A percentile compares a stretch with the other conserved stretches of the same genome.
phyloP scores from a whole-genome alignment of 2,888 invertebrate genomes.

The Oscheius sp. region DNA sequence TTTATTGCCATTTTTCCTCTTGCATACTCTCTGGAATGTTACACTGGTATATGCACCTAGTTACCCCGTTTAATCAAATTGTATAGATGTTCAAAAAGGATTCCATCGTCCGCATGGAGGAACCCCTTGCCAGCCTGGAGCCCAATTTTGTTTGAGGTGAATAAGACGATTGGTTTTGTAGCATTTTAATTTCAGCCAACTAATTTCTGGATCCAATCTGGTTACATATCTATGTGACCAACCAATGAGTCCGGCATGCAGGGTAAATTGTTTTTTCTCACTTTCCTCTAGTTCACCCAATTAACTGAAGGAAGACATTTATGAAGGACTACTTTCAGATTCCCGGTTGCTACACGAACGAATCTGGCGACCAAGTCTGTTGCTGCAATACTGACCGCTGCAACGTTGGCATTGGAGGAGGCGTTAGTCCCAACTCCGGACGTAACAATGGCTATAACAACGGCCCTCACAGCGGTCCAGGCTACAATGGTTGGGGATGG shows the following conservation, averaged over 20 bases:
- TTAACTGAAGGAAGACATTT: too few species aligned
- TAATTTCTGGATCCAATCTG: background rate
- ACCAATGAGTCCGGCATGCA: background rate
- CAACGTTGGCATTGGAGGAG: background rate
- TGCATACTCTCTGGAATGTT: constrained; percentile 14
- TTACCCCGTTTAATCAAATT: too few species aligned
- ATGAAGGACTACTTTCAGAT: background rate
- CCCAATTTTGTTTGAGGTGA: background rate
- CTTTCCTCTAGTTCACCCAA: background rate
- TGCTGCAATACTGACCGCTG: constrained; percentile 15
- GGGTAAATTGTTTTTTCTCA: background rate
- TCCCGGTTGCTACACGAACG: constrained; percentile 5
- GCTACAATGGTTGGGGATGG: too few species aligned
- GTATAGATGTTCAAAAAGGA: background rate
- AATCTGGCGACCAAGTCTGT: constrained; percentile 7
- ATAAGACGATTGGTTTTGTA: too few species aligned
- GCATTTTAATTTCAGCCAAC: background rate
- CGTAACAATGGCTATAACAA: too few species aligned
- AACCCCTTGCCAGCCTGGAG: background rate
- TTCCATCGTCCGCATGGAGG: background rate
- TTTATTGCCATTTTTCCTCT: background rate
- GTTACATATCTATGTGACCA: constrained; percentile 7
- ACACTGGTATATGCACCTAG: background rate
- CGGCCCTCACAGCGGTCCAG: too few species aligned
- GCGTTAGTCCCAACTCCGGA: too few species aligned